A percentile compares a stretch with the other conserved stretches of the same genome.
phyloP scores from a whole-genome alignment of 2,113 vertebrate species.

The Chinchilla lanigera region DNA sequence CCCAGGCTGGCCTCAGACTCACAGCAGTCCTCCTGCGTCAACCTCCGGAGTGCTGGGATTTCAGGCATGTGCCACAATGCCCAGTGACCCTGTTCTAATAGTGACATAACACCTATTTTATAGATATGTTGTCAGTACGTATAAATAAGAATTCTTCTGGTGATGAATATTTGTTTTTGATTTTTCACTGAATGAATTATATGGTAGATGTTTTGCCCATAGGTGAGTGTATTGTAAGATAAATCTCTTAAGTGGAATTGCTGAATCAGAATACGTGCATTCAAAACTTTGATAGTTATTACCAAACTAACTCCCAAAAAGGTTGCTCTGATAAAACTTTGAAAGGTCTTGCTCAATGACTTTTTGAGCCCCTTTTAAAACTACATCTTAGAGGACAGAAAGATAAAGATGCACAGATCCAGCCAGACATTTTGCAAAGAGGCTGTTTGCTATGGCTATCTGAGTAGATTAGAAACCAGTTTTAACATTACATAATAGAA shows the following conservation, averaged over 20 bases:
- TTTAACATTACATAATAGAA: constrained; percentile 27
- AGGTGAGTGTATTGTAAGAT: constrained; percentile 19
- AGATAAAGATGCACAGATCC: neutral
- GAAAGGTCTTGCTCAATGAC: constrained; percentile 27
- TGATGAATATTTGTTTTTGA: constrained; percentile 40
- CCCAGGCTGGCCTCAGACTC: too few species aligned
- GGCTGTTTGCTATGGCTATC: neutral
- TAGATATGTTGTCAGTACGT: neutral
- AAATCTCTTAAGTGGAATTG: constrained; percentile 23
- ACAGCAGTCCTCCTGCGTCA: neutral
- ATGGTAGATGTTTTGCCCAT: neutral
- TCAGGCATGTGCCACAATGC: neutral
- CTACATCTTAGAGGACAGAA: neutral
- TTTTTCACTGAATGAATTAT: constrained; percentile 8
- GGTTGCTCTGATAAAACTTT: constrained; percentile 8
- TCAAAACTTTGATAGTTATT: constrained; percentile 38
- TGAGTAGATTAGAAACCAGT: constrained; percentile 34
- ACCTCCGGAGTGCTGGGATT: neutral
- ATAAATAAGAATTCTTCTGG: neutral
- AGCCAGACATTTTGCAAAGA: neutral
- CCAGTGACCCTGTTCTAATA: neutral
- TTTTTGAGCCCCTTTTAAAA: neutral
- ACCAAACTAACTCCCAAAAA: neutral
- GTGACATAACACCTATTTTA: neutral
- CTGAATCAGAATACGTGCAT: constrained; percentile 9